phyloP scores from a whole-genome alignment of 2,113 vertebrate species.

The Poecilia latipinna region DNA sequence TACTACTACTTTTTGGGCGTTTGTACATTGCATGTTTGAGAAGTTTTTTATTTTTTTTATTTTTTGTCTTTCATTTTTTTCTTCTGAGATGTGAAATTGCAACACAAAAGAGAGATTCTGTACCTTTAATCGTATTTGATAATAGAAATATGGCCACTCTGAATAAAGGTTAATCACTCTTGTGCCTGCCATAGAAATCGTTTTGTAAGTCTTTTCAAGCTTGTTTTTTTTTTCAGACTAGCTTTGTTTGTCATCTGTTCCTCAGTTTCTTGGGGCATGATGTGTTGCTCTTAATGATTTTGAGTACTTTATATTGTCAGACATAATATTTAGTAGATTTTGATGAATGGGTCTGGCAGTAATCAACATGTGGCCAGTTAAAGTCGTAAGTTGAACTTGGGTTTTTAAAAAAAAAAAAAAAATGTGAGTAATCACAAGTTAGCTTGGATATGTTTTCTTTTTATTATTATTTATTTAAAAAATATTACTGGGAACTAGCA shows the following conservation, averaged over 20 bases:
- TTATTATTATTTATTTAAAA: not conserved
- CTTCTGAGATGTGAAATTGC: not conserved
- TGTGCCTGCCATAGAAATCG: not conserved
- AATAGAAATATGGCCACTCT: not conserved
- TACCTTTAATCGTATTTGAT: not conserved
- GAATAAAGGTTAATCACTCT: not conserved
- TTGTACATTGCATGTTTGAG: conserved; percentile 25
- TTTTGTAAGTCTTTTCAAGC: not conserved
- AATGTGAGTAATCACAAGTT: not conserved
- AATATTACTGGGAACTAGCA: not conserved
- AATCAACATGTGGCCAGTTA: not conserved
- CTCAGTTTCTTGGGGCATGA: not conserved
- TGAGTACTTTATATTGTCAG: not conserved
- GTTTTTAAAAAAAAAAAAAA: not conserved
- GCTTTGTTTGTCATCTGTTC: not conserved
- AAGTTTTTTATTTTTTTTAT: no score
- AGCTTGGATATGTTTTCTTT: not conserved
- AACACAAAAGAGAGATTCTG: not conserved
- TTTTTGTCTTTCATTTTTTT: not conserved
- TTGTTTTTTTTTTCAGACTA: not conserved
- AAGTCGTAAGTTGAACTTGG: not conserved
- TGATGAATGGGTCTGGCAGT: not conserved
- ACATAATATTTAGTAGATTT: not conserved
- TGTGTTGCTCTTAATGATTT: not conserved
- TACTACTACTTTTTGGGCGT: conserved; percentile 8